These are phyloP conservation scores for Carlito syrichta DNA, from an alignment of 2,113 vertebrate genomes.

Conservation along the genomic window DNA sequence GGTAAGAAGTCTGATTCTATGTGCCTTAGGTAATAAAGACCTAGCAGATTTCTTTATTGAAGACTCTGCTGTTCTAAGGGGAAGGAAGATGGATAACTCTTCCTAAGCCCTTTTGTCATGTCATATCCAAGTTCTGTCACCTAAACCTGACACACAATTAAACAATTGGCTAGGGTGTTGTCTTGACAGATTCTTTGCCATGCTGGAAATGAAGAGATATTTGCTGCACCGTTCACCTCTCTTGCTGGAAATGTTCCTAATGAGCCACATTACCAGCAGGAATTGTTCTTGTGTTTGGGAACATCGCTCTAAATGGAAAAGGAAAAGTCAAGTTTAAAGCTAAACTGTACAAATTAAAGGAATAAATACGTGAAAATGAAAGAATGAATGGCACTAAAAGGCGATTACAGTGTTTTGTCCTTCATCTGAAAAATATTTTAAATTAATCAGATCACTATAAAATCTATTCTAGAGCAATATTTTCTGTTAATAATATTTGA, in stretches of 20 bases:
- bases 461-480: not conserved
- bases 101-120: slow-evolving; percentile 41
- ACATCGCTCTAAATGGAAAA: not conserved
- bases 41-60: slow-evolving; percentile 61
- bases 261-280: slow-evolving; percentile 10
- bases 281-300: slow-evolving; percentile 38
- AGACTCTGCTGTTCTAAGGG: slow-evolving; percentile 16
- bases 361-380: not conserved
- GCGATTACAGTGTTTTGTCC: not conserved
- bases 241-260: slow-evolving; percentile 44
- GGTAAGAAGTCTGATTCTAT: slow-evolving; percentile 31
- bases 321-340: not conserved
- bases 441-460: not conserved
- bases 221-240: slow-evolving; percentile 33
- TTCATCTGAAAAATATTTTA: slow-evolving; percentile 36
- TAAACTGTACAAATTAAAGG: not conserved
- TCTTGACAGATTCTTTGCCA: slow-evolving; percentile 54
- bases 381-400: not conserved
- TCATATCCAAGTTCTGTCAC: slow-evolving; percentile 45
- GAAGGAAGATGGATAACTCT: slow-evolving; percentile 29
- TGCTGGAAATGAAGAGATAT: slow-evolving; percentile 51
- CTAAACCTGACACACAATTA: slow-evolving; percentile 56
- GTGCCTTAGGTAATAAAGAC: slow-evolving; percentile 55
- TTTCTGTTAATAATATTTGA: slow-evolving; percentile 17
- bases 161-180: slow-evolving; percentile 40